Conservation (phyloP, 2,888 invertebrate species). For the Tipula vernalis region DNA sequence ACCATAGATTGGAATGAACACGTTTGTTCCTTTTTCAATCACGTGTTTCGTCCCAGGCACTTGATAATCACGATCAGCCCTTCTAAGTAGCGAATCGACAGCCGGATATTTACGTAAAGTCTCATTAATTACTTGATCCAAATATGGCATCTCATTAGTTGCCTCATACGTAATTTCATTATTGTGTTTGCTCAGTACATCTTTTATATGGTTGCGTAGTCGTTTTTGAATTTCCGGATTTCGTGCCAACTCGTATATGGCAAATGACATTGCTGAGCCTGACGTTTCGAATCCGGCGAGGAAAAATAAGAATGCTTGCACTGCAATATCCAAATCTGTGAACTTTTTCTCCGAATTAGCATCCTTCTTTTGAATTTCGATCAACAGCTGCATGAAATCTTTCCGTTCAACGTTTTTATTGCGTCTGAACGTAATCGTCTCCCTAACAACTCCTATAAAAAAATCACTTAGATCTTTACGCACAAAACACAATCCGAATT, state of each 20-base stretch:
- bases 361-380: conserved; percentile 35
- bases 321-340: conserved; percentile 36
- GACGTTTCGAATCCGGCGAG: conserved; percentile 43
- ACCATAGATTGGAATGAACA: conserved; percentile 32
- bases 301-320: conserved; percentile 43
- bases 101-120: conserved; percentile 36
- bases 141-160: conserved; percentile 36
- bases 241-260: conserved; percentile 38
- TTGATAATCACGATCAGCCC: conserved; percentile 30
- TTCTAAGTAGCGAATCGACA: conserved; percentile 30
- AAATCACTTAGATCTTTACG: conserved; percentile 25
- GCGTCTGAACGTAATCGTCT: conserved; percentile 27
- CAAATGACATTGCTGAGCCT: conserved; percentile 36
- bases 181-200: conserved; percentile 28
- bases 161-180: conserved; percentile 37
- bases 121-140: conserved; percentile 37
- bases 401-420: conserved; percentile 29
- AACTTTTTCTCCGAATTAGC: conserved; percentile 19
- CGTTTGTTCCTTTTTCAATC: conserved; percentile 30
- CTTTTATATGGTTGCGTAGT: conserved; percentile 33
- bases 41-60: conserved; percentile 27
- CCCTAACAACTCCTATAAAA: conserved; percentile 26
- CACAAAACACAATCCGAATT: conserved; percentile 20
- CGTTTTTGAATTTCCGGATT: conserved; percentile 36
- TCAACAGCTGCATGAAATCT: conserved; percentile 42